Base-by-base conservation (phyloP, 2,797 vertebrate species). In the Scyliorhinus canicula region DNA sequence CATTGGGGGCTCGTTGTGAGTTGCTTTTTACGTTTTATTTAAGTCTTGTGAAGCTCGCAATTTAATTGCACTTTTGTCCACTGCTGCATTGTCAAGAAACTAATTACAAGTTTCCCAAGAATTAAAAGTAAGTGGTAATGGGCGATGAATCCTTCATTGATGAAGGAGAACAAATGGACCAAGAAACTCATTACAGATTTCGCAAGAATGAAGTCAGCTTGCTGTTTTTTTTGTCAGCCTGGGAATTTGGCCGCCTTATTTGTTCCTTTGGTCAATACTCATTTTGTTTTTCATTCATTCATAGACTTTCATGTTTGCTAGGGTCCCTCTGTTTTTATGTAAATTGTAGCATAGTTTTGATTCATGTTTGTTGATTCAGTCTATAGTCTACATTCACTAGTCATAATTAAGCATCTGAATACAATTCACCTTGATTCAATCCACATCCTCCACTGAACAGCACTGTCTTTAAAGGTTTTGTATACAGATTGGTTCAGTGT, bases 101-200 rank as follows among this genome's bases (percentile, higher is more conserved):
- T 94, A 35, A 47, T 93, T 93, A 69, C 91, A 69, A 93, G 50
- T 94, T 94, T 94, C 93, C 63, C 67, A 55, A 74, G 67, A 94
- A 71, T 74, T 74, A 71, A 74, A 74, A 52, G 67, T 94, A 74
- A 94, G 16, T 55, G 65, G 47, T 50, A 74, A 74, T 74, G 28
- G 14, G 9, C 8, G 47, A n/a, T 35, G 26, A 71, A 71, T 31
- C 69, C 65, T 50, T 69, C 65, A 65, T 65, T 91, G 50, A 74
- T 55, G 67, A 31, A 74, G 52, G 16, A 94, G 31, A 74, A 50
- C 69, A 94, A 94, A 55, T 94, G 16, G 67, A n/a, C 93, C 47
- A 9, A 55, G 93, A 94, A 94, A 74, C 91, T 28, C 40, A 65
- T 67, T 67, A 44, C 60, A 6, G 44, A 69, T 69, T 65, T 93